Base-by-base conservation (phyloP, 2,888 invertebrate genomes). In the Chrysomela aeneicollis region DNA sequence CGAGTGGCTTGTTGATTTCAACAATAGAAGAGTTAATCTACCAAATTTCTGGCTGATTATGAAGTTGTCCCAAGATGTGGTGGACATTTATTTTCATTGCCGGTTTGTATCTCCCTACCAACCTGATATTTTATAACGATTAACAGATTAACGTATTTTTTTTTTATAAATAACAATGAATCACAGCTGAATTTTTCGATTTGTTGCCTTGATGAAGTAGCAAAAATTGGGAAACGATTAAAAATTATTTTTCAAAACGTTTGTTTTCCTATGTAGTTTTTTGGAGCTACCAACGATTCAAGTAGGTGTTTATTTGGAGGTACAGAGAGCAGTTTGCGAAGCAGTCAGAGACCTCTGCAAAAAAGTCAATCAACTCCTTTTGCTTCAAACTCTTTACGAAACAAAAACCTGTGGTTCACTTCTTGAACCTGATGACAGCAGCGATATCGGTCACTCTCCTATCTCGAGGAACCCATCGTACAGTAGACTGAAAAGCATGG, bases 31-130 rank as follows among this genome's bases (percentile, higher is more conserved):
- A 64, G 80, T 81, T n/a, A 77, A 83, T 30, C 79, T 90, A 67
- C 90, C 90, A 0, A 88, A 88, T 74, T 91, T 91, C 79, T 92
- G 91, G 91, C 81, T 91, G 21, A 88, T 91, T 63, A 84, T 90
- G 78, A 85, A 85, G 72, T 83, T 90, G 8, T 85, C 86, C 61
- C 80, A 81, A 22, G 85, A 86, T 70, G 81, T 84, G 60, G 89
- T 90, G 5, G 86, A 86, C 47, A 83, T 89, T 18, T 91, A 87
- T 78, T 91, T 90, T 77, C 91, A 91, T 71, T 88, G 89, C 82
- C 87, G 90, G 86, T 87, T 77, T 64, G 65, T 73, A 52, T 10
- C 10, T 10, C 5, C 10, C 32, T 35, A 35, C 18, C n/a, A n/a
- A 37, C 46, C 8, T 54, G 54, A 32, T 22, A 51, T 50, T 61